A percentile compares a stretch with the other conserved stretches of the same genome.
Conservation (phyloP, 2,888 invertebrate species). For the Morinoia aosen region DNA sequence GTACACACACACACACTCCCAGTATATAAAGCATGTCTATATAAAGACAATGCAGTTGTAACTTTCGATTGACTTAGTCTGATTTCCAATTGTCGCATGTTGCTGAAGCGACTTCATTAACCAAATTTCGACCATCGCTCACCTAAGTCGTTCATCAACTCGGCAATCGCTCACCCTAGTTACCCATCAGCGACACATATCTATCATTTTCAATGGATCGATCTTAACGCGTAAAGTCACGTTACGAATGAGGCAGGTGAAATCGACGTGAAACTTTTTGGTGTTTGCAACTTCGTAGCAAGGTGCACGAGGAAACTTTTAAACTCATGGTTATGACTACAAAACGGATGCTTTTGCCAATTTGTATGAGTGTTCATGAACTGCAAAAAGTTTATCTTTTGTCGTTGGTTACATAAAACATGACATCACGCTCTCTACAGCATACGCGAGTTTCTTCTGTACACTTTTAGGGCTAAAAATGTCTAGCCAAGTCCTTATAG, state of each 20-base stretch:
- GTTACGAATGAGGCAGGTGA: background rate
- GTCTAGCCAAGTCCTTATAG: background rate
- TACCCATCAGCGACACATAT: background rate
- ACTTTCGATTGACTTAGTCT: background rate
- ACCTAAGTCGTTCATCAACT: background rate
- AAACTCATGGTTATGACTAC: background rate
- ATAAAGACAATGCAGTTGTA: background rate
- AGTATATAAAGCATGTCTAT: background rate
- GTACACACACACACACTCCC: no score
- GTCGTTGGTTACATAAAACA: background rate
- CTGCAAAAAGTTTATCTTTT: background rate
- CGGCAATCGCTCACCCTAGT: background rate
- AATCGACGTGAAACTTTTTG: background rate
- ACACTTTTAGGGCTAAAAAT: background rate
- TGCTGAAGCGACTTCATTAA: background rate
- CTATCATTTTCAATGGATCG: background rate
- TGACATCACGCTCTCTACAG: background rate
- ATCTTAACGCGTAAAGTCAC: background rate
- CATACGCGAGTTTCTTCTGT: background rate
- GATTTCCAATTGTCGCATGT: background rate
- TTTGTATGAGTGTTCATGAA: background rate
- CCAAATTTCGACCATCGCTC: background rate
- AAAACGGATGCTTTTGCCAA: background rate
- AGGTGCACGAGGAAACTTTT: background rate
- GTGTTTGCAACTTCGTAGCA: background rate